Evolutionary conservation across 2,888 invertebrate species (phyloP).

Genomic region (Axea sp.): DNA sequence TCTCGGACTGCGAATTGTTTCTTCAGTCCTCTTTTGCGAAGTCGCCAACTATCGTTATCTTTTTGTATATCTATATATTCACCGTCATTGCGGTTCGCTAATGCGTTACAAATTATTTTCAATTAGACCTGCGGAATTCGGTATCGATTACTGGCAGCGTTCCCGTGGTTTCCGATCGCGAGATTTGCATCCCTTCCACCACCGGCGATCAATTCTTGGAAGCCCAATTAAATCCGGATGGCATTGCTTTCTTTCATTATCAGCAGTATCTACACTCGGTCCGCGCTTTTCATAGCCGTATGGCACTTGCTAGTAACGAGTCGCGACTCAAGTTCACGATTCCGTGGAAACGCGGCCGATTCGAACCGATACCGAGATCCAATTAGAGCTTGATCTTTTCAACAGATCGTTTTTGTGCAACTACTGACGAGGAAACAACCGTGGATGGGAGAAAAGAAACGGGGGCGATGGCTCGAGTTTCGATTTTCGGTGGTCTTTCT

Average conservation of each 20-base stretch:
- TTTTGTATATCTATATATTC: too few species aligned
- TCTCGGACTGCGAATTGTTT: too few species aligned
- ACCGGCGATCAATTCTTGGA: constrained; percentile 70
- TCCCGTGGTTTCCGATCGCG: constrained; percentile 57
- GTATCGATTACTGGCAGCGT: constrained; percentile 27
- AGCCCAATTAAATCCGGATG: constrained; percentile 71
- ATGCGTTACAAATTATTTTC: too few species aligned
- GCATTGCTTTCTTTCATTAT: constrained; percentile 70
- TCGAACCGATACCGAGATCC: constrained; percentile 73
- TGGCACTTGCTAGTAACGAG: constrained; percentile 64
- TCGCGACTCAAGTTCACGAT: constrained; percentile 73
- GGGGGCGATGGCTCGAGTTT: too few species aligned
- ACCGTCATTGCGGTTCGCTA: too few species aligned
- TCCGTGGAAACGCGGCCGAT: constrained; percentile 75
- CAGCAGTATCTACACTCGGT: constrained; percentile 72
- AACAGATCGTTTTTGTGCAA: constrained; percentile 66
- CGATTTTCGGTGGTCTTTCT: too few species aligned
- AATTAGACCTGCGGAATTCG: constrained; percentile 24
- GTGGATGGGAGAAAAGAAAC: background rate
- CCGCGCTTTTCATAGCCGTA: constrained; percentile 70
- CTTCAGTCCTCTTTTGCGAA: too few species aligned
- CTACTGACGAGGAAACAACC: constrained; percentile 14
- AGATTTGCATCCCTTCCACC: constrained; percentile 66
- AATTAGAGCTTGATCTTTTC: constrained; percentile 75
- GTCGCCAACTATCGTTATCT: too few species aligned